Base-by-base conservation (phyloP, 2,113 vertebrate genomes). In the Sardina pilchardus region DNA sequence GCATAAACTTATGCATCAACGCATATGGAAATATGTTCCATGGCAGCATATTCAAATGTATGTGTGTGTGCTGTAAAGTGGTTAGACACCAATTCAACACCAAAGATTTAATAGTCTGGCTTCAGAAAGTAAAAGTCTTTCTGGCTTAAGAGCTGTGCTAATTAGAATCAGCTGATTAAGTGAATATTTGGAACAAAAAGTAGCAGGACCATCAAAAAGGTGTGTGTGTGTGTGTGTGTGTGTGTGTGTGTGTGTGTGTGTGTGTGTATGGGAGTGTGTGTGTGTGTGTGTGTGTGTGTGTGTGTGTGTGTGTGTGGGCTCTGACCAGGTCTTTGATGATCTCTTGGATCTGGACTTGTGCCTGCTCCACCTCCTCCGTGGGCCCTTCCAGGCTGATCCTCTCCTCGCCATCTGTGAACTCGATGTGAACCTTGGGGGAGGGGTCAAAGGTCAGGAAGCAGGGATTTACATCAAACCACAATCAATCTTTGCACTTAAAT, bases 371-470 rank as follows among this genome's bases (percentile, higher is more conserved):
- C 89, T 96, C 95, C 90, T 95, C 93, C 0, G 93, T 95, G 0
- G 94, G 95, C 21, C 95, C 94, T 89, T 96, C 95, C 83, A 96
- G 90, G 47, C 91, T 93, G 90, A 97, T 97, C 86, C 94, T 94
- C 88, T 96, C 95, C 86, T 96, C 95, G 0, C 94, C 95, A 0
- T 96, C 96, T 0, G 96, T 96, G 87, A 96, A 97, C 89, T 97
- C 94, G 39, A 96, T 95, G 88, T 94, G 94, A 89, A 97, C 95
- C 96, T 96, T 50, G 4, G 39, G 39, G 39, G 39, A 43, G 19
- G 89, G 3, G n/a, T 42, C 21, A 36, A 83, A 59, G 71, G 30
- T 36, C 71, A 78, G 16, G 59, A 4, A 24, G 21, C 17, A 16
- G 24, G 24, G 24, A 59, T 21, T 21, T 56, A 56, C 21, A 56